Evolutionary conservation across 53 echinoderm and acorn worm genomes (phyloP).

Genomic region (Astropecten irregularis): DNA sequence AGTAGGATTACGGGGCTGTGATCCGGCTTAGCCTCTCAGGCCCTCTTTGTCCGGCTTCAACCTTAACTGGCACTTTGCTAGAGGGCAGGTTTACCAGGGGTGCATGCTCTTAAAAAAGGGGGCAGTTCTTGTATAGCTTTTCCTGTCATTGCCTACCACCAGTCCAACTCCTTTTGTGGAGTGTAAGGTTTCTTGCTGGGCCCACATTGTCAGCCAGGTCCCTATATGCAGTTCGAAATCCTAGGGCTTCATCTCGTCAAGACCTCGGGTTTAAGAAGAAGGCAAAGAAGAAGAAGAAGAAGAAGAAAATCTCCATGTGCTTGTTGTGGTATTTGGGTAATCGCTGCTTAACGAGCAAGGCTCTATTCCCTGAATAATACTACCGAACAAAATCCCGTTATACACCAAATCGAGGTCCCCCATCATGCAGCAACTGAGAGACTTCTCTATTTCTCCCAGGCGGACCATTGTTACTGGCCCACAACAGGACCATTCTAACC

Average conservation of each 20-base stretch:
- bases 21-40: conserved; percentile 36
- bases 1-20: conserved; percentile 42
- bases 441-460: background rate
- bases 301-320: too few relatives aligned
- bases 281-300: too few relatives aligned
- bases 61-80: conserved; percentile 42
- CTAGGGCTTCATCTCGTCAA: conserved; percentile 11
- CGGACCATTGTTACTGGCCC: background rate
- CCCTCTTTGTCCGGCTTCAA: conserved; percentile 10
- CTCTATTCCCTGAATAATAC: background rate
- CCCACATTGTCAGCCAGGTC: conserved; percentile 8
- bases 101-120: too few relatives aligned
- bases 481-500: conserved; percentile 21
- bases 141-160: background rate
- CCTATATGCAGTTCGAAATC: background rate
- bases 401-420: too few relatives aligned
- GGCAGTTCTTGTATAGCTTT: background rate
- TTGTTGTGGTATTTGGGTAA: conserved; percentile 16
- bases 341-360: conserved; percentile 44
- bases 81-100: conserved; percentile 2
- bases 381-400: background rate
- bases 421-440: too few relatives aligned
- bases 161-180: background rate
- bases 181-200: background rate
- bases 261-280: background rate